Evolutionary conservation across 2,888 invertebrate genomes (phyloP).

Genomic region (Eretmocerus hayati): DNA sequence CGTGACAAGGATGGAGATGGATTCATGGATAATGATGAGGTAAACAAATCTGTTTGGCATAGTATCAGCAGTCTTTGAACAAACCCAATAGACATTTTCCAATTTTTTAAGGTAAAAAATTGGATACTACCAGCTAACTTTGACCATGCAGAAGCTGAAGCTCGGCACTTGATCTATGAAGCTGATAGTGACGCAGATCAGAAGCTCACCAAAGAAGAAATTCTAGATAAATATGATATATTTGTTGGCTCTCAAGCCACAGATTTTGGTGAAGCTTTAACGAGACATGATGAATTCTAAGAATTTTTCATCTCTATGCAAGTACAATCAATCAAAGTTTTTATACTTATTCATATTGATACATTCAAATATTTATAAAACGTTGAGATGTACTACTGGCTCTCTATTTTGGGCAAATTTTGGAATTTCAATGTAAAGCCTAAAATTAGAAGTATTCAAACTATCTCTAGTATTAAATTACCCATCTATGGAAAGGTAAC

Average conservation of each 20-base stretch:
- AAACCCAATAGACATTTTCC: background rate
- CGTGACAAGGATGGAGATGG: slow-evolving; percentile 86
- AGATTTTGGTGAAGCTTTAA: slow-evolving; percentile 94
- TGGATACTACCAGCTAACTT: slow-evolving; percentile 96
- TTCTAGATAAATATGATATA: slow-evolving; percentile 89
- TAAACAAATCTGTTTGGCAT: slow-evolving; percentile 40
- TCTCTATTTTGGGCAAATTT: slow-evolving; percentile 11
- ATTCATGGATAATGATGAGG: slow-evolving; percentile 80
- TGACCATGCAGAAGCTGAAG: slow-evolving; percentile 95
- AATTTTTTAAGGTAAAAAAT: slow-evolving; percentile 53
- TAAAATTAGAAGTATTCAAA: no score
- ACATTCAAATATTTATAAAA: slow-evolving; percentile 10
- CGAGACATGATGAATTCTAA: slow-evolving; percentile 93
- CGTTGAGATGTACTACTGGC: slow-evolving; percentile 1
- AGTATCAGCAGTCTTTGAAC: no score
- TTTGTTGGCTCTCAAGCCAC: slow-evolving; percentile 99
- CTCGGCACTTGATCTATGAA: slow-evolving; percentile 90
- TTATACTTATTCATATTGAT: slow-evolving; percentile 4
- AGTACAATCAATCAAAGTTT: slow-evolving; percentile 3
- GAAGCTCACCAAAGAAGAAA: slow-evolving; percentile 79
- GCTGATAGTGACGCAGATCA: slow-evolving; percentile 90
- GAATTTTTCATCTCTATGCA: slow-evolving; percentile 19
- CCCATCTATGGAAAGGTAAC: no score
- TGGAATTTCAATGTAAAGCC: background rate
- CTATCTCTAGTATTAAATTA: no score